phyloP scores from a whole-genome alignment of 2,888 invertebrate species.

The Galerucella pusilla region DNA sequence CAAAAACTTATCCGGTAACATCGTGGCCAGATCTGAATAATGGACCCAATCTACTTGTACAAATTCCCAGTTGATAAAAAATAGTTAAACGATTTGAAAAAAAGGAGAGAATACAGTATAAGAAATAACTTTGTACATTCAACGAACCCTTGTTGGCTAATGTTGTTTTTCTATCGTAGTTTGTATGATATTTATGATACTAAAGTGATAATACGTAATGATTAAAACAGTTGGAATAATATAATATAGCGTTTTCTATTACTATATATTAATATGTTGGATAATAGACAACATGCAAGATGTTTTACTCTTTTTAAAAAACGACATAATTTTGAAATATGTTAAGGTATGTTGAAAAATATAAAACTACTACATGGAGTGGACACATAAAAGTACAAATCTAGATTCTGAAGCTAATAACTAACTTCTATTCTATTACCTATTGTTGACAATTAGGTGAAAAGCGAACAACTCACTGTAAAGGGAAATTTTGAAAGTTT shows the following conservation, averaged over 20 bases:
- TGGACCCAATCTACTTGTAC: too few relatives aligned
- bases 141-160: not conserved
- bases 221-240: conserved; percentile 34
- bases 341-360: not conserved
- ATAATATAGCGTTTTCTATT: conserved; percentile 28
- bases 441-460: conserved; percentile 13
- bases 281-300: conserved; percentile 19
- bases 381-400: not conserved
- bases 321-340: not conserved
- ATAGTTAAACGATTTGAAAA: too few relatives aligned
- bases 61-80: too few relatives aligned
- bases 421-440: conserved; percentile 13
- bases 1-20: too few relatives aligned
- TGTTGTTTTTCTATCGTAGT: conserved; percentile 16
- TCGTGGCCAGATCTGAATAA: too few relatives aligned
- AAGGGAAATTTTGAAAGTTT: not conserved
- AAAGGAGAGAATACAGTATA: not conserved
- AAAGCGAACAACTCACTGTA: conserved; percentile 7
- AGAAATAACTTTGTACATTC: not conserved
- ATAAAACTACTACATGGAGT: not conserved
- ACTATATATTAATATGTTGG: conserved; percentile 23
- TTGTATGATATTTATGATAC: conserved; percentile 23
- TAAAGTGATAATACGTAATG: conserved; percentile 20
- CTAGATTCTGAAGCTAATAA: not conserved
- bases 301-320: conserved; percentile 11